Conservation (phyloP, 2,113 vertebrate genomes). For the Phrynocephalus versicolor region DNA sequence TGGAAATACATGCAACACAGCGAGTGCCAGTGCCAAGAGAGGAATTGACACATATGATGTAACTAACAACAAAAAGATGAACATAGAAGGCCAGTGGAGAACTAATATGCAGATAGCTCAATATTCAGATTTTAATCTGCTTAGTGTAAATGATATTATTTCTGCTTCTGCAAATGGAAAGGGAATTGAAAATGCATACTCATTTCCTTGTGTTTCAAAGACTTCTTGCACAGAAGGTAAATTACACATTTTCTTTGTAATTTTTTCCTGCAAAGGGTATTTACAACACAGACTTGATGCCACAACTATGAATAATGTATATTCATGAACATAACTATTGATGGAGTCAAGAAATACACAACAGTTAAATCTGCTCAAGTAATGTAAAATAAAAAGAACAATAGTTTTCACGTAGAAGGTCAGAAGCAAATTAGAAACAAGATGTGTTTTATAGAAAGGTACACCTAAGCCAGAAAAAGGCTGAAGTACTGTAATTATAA, state of each 20-base stretch:
- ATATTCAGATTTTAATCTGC: conserved; percentile 66
- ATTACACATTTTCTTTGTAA: conserved; percentile 54
- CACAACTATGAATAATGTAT: conserved; percentile 30
- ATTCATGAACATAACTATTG: conserved; percentile 4
- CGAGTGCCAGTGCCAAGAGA: conserved; percentile 50
- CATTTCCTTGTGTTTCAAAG: conserved; percentile 76
- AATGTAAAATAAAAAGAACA: background rate
- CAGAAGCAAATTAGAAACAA: conserved; percentile 17
- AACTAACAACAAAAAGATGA: conserved; percentile 69
- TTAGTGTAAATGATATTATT: conserved; percentile 61
- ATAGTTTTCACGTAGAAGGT: background rate
- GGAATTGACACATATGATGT: conserved; percentile 38
- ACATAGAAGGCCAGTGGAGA: conserved; percentile 63
- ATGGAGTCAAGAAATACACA: conserved; percentile 10
- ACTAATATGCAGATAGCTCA: conserved; percentile 60
- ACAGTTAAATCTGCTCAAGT: conserved; percentile 16
- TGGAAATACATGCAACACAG: conserved; percentile 55
- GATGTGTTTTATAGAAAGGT: conserved; percentile 27
- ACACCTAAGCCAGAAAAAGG: conserved; percentile 13
- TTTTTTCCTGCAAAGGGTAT: conserved; percentile 52
- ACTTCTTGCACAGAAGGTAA: conserved; percentile 82
- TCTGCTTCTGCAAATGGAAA: conserved; percentile 67
- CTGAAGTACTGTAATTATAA: background rate
- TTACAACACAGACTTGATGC: conserved; percentile 11
- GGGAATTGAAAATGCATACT: conserved; percentile 75